Base-by-base conservation (phyloP, 2,888 invertebrate species). In the Athalia rosae region DNA sequence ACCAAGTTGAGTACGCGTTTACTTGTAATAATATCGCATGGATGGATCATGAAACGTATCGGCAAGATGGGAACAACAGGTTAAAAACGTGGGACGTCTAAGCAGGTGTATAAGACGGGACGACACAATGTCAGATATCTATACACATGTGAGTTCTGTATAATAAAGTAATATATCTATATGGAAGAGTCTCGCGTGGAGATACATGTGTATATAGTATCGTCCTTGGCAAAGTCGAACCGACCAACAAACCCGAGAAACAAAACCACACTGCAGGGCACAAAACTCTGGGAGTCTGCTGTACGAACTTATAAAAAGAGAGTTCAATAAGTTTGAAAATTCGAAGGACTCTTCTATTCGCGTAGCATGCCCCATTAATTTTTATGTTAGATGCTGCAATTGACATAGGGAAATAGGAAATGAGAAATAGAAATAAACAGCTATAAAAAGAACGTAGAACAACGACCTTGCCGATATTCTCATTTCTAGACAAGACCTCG, bases 201-300 rank as follows among this genome's bases (percentile, higher is more conserved):
- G 45, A 13, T 11, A 13, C 41, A 48, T 66, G 47, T 13, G 41
- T 77, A 71, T 59, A 74, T n/a, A 48, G 61, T 71, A 61, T 73
- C 77, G 73, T 71, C 77, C 77, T 77, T 77, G 77, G 63, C 77
- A 77, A 77, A 77, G 77, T 77, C 77, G 77, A 77, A 73, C 73
- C 77, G 71, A 50, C 50, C 71, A 71, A 71, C 56, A 71, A 71
- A 71, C 71, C 58, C 71, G 71, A 28, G 28, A 28, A 28, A 28
- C 28, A 28, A 28, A 28, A 11, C 9, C 8, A 53, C n/a, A 53
- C 8, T 53, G 3, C 8, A 11, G 53, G n/a, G n/a, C 53, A n/a
- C 53, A 53, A 8, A n/a, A 53, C 53, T 8, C n/a, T 53, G 8
- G 53, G 11, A 11, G 8, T n/a, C 9, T 53, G n/a, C 53, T 53